Evolutionary conservation across 2,113 vertebrate species (phyloP), one percentile per base, ranked within the genome.

Genomic region (Okapia johnstoni): DNA sequence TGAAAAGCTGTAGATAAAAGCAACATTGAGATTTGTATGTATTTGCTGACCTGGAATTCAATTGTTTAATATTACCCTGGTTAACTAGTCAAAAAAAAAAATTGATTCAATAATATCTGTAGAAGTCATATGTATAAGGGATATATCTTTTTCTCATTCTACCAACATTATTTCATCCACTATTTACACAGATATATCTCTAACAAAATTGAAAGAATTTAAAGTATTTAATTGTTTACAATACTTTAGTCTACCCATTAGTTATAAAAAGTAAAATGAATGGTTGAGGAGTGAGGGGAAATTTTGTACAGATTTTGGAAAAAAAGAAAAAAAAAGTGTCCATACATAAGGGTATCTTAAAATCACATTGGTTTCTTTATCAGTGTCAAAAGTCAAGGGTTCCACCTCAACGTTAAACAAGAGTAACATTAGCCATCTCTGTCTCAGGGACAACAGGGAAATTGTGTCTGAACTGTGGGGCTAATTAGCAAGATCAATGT

Each of bases 41-140:
- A 58, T 96, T 87, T 83, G 30, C 43, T 89, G 7, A 90, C 96
- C 7, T 43, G 94, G 2, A 98, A 93, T 57, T 88, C 92, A 96
- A 86, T 5, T 94, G 12, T 88, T 79, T 92, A 90, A 93, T 86
- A 55, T 84, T 95, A 96, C 61, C 19, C 94, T 90, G 50, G 46
- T 52, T 94, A 97, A 7, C 63, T 95, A 15, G 52, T 95, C n/a
- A 92, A 87, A 97, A 98, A 93, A 86, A 97, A 98, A 85, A 86
- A 52, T 33, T 70, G n/a, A 81, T 86, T 97, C n/a, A 92, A 90
- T 73, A 50, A 76, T 28, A 28, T 66, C 70, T 28, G 95, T 40
- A 97, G n/a, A 85, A 43, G 11, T 17, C 57, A 88, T 84, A 85
- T 93, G 21, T 43, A 88, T 2, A 80, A 88, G 14, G 7, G n/a